Base-by-base conservation (phyloP, 30 jellyfish, hydroid and myxozoan genomes). In the Hydractinia symbiolongicarpus region DNA sequence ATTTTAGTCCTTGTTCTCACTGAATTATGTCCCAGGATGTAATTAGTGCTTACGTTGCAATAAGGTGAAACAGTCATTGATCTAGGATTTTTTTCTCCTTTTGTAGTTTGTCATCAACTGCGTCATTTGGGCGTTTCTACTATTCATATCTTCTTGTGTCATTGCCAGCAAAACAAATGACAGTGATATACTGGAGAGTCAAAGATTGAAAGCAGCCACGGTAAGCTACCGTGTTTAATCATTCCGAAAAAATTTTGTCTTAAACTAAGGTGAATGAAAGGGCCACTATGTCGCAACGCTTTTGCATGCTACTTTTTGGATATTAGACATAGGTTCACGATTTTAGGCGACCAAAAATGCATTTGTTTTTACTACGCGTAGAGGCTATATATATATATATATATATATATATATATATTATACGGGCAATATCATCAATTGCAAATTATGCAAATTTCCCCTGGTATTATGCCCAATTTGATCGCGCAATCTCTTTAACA, bases 111-210 rank as follows among this genome's bases (percentile, higher is more conserved):
- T 71, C 2, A 40, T 71, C 8, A 71, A 71, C 54, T 71, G 80
- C 66, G 80, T 53, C 2, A 53, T 71, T 19, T 71, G 80, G 80
- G 80, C 80, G 60, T 30, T 71, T 20, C n/a, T 71, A 1, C 66
- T 71, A 67, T 19, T 71, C 40, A 71, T 71, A 6, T 30, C 80
- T 13, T 71, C 80, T 9, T 71, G 80, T 53, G 51, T 71, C 61
- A 50, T 71, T 53, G 80, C 60, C n/a, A 50, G 60, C n/a, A 71
- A 71, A 19, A 58, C 80, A 7, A 50, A 49, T 8, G n/a, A 71
- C 4, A 19, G 80, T 20, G 66, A 71, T 6, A 4, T n/a, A 7
- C 51, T 20, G 55, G 66, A 30, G n/a, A 19, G 80, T 19, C 40
- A 71, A 7, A 7, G 60, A 20, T 15, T 71, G 60, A 50, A 50